Percentiles rank a stretch among this genome's conserved stretches.
These are phyloP conservation scores for Rhodinocichla rosea DNA, from an alignment of 2,113 vertebrate species.

Conservation along the genomic window DNA sequence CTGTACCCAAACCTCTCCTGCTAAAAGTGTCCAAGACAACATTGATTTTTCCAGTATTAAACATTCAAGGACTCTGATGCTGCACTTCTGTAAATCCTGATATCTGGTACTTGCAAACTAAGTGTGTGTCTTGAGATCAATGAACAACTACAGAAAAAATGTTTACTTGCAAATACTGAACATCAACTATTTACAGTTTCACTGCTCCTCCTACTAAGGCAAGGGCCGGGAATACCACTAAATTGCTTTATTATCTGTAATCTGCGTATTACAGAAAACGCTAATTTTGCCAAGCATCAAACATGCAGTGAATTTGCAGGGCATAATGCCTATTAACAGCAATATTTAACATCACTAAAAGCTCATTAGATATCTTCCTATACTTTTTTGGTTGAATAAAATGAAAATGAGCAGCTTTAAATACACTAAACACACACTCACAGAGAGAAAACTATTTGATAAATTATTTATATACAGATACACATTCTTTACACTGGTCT, in stretches of 20 bases:
- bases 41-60: slow-evolving; percentile 75
- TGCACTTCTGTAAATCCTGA: slow-evolving; percentile 70
- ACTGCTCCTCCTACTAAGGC: slow-evolving; percentile 79
- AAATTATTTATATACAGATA: slow-evolving; percentile 91
- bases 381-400: slow-evolving; percentile 77
- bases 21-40: slow-evolving; percentile 59
- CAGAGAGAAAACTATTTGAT: slow-evolving; percentile 79
- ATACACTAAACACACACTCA: slow-evolving; percentile 82
- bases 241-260: slow-evolving; percentile 75
- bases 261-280: slow-evolving; percentile 72
- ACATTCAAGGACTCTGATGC: slow-evolving; percentile 78
- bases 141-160: slow-evolving; percentile 71
- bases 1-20: slow-evolving; percentile 32
- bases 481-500: slow-evolving; percentile 90
- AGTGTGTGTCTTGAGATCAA: slow-evolving; percentile 73
- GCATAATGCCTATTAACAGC: slow-evolving; percentile 89
- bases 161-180: slow-evolving; percentile 90
- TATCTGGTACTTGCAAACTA: slow-evolving; percentile 69
- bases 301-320: slow-evolving; percentile 89
- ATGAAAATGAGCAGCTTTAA: slow-evolving; percentile 84
- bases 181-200: slow-evolving; percentile 93
- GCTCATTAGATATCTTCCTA: slow-evolving; percentile 78
- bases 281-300: slow-evolving; percentile 85
- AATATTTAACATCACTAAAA: slow-evolving; percentile 85
- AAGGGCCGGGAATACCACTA: slow-evolving; percentile 79